Evolutionary conservation across 2,113 vertebrate species (phyloP), one percentile per base, ranked within the genome.

Genomic region (Caretta caretta): DNA sequence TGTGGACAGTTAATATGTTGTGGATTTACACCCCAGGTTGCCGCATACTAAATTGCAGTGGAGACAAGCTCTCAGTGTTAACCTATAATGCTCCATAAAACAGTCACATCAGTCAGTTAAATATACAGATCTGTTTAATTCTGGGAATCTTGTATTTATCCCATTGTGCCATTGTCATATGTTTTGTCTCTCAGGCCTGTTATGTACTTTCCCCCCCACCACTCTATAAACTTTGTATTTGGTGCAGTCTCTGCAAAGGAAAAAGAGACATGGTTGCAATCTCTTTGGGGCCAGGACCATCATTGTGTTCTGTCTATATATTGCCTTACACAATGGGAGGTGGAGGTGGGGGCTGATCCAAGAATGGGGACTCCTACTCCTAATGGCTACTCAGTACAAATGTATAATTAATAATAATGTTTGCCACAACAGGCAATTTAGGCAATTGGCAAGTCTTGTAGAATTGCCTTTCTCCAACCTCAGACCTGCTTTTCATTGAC

Each of bases 141-240:
- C 24, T 91, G 49, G 10, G 69, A 80, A 83, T 2, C 3, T 5
- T 24, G 0, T 3, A 22, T 85, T 78, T 89, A 83, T n/a, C 12
- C 12, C 48, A 56, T 2, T 89, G 12, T 25, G 56, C 35, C 1
- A 0, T 51, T 20, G 5, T 24, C 35, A 72, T 62, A 88, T 27
- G 13, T 3, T 42, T 27, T 16, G 65, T 54, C 83, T 93, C 87
- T 80, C 8, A 19, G 31, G 2, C 69, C 8, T 78, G 22, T 46
- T 5, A 1, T 7, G 1, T 2, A 24, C 10, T 22, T 4, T n/a
- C 85, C 3, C 5, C 84, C 1, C 46, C 76, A 20, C 57, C n/a
- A 8, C 17, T 38, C 11, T 16, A 78, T 29, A 72, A 14, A 3
- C 16, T 12, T 83, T 1, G 0, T 10, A 76, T 20, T 10, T 54